Percentiles rank a stretch among this genome's conserved stretches.
Conservation (phyloP, 2,888 invertebrate genomes). For the Idaea biselata region DNA sequence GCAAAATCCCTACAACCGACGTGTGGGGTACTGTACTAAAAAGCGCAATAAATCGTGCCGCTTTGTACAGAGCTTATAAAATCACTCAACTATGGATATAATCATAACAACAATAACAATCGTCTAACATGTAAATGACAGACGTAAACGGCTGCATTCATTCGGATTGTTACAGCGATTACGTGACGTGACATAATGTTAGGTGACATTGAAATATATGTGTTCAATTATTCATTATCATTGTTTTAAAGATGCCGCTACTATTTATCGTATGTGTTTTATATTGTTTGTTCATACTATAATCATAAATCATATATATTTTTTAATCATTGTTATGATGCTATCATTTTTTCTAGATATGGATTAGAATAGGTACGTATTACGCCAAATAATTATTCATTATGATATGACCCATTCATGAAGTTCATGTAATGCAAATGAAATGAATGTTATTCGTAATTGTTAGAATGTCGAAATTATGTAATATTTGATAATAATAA, state of each 20-base stretch:
- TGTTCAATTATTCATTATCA: neutral
- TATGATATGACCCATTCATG: no score
- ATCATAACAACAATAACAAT: neutral
- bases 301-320: no score
- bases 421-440: no score
- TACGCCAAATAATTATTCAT: no score
- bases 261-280: neutral
- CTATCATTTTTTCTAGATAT: no score
- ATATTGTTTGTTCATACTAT: neutral
- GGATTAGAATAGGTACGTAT: no score
- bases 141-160: neutral
- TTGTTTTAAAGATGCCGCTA: neutral
- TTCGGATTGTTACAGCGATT: neutral
- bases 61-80: neutral
- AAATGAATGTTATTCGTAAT: no score
- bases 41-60: neutral
- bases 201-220: neutral
- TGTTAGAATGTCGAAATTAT: no score
- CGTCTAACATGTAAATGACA: neutral
- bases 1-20: no score
- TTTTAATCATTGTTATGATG: no score
- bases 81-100: neutral
- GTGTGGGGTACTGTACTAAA: no score
- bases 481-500: no score
- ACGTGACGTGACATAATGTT: constrained; percentile 1